Conservation (phyloP, 2,113 vertebrate genomes). For the Mormoops blainvillei region DNA sequence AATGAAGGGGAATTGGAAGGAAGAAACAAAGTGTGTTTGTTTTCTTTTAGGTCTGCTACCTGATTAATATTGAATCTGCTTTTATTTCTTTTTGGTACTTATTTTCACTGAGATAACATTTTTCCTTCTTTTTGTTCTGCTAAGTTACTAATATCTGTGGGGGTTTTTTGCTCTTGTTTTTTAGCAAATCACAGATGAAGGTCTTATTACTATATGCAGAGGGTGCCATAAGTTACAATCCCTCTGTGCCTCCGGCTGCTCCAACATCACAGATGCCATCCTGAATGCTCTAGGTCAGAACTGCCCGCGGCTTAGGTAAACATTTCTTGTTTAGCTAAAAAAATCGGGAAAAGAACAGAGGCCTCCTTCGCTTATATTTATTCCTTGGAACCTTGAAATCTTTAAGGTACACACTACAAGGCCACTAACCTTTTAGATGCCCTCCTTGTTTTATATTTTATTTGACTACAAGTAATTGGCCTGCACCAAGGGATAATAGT, state of each 20-base stretch:
- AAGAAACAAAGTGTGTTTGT: not conserved
- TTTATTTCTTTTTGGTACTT: slow-evolving; percentile 32
- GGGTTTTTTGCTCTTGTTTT: slow-evolving; percentile 1
- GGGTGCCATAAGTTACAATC: slow-evolving; percentile 97
- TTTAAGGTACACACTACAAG: not conserved
- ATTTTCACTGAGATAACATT: slow-evolving; percentile 15
- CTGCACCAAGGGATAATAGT: not conserved
- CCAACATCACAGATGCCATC: slow-evolving; percentile 98
- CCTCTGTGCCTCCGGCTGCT: slow-evolving; percentile 96
- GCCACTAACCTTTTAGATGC: not conserved
- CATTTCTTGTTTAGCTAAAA: not conserved
- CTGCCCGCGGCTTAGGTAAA: slow-evolving; percentile 94
- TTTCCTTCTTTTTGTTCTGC: not conserved
- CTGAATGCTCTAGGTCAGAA: slow-evolving; percentile 97
- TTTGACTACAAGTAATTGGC: not conserved
- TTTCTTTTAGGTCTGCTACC: slow-evolving; percentile 18
- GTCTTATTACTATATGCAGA: slow-evolving; percentile 98
- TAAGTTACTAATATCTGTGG: slow-evolving; percentile 21
- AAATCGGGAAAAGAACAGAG: not conserved
- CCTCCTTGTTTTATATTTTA: not conserved
- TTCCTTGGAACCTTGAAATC: not conserved
- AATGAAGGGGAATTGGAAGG: not conserved
- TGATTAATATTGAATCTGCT: not conserved
- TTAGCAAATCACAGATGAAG: slow-evolving; percentile 98
- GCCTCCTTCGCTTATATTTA: not conserved